Conservation (phyloP, 2,113 vertebrate genomes). For the Hypocryptadius cinnamomeus region DNA sequence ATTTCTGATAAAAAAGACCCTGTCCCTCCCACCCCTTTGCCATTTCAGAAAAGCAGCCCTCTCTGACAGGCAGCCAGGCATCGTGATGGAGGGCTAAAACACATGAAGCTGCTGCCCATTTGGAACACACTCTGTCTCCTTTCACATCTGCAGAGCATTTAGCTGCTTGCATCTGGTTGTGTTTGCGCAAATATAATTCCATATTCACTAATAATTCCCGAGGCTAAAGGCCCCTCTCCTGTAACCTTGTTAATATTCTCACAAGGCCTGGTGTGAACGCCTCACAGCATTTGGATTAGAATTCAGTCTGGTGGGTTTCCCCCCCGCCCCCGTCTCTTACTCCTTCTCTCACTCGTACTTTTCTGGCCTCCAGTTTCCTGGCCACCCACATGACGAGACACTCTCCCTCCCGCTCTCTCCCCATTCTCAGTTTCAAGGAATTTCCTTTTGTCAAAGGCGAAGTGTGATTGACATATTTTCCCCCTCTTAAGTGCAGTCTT, state of each 20-base stretch:
- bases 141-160: conserved; percentile 90
- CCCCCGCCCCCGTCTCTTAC: conserved; percentile 21
- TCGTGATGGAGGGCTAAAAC: conserved; percentile 36
- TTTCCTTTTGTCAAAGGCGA: conserved; percentile 81
- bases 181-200: conserved; percentile 95
- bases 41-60: conserved; percentile 43
- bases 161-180: conserved; percentile 91
- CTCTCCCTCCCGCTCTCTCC: conserved; percentile 72
- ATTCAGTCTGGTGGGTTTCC: conserved; percentile 70
- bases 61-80: conserved; percentile 19
- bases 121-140: conserved; percentile 55
- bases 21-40: not conserved
- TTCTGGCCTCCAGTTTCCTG: conserved; percentile 85
- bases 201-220: conserved; percentile 95
- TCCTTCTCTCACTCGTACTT: conserved; percentile 63
- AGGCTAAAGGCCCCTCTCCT: conserved; percentile 78
- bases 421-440: conserved; percentile 78
- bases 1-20: not conserved
- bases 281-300: conserved; percentile 77
- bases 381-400: conserved; percentile 82
- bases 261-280: conserved; percentile 78
- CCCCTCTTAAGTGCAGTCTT: conserved; percentile 72
- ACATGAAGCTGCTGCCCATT: conserved; percentile 67
- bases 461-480: conserved; percentile 79
- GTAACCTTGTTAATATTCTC: conserved; percentile 84